These are phyloP conservation scores for Lanistes nyassanus DNA, from an alignment of 1,140 invertebrate species.

Conservation along the genomic window DNA sequence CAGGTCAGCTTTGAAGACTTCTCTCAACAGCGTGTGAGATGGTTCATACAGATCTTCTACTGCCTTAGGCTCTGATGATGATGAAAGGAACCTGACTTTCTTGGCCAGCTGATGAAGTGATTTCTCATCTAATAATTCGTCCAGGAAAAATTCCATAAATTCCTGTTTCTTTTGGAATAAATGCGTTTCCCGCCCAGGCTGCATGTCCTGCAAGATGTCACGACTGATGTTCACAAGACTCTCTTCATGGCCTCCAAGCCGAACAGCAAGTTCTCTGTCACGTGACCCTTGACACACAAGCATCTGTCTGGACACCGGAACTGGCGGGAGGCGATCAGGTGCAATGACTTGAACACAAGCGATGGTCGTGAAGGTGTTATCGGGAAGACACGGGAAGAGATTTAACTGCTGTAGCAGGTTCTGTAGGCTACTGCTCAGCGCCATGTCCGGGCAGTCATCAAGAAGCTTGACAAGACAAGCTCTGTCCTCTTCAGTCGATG, in stretches of 20 bases:
- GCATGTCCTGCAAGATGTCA: conserved; percentile 8
- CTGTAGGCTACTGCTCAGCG: not conserved
- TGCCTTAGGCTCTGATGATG: not conserved
- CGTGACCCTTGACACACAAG: not conserved
- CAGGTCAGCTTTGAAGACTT: conserved; percentile 3
- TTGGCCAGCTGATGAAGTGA: not conserved
- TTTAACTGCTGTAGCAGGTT: conserved; percentile 11
- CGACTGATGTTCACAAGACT: not conserved
- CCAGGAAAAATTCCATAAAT: conserved; percentile 25
- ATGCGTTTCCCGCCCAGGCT: not conserved
- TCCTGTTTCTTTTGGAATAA: not conserved
- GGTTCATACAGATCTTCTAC: conserved; percentile 29
- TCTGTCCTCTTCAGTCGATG: not conserved
- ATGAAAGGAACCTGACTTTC: conserved; percentile 14
- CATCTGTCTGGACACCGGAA: not conserved
- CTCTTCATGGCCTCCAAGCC: conserved; percentile 7
- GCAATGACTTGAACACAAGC: not conserved
- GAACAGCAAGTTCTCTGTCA: not conserved
- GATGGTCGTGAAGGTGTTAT: not conserved
- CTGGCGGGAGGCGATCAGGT: conserved; percentile 13
- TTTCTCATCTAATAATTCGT: not conserved
- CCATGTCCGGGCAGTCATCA: not conserved
- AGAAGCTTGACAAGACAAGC: conserved; percentile 9
- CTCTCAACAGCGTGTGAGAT: not conserved
- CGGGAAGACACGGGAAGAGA: not conserved